Base-by-base conservation (phyloP, 2,113 vertebrate species). In the Catharus minimus region DNA sequence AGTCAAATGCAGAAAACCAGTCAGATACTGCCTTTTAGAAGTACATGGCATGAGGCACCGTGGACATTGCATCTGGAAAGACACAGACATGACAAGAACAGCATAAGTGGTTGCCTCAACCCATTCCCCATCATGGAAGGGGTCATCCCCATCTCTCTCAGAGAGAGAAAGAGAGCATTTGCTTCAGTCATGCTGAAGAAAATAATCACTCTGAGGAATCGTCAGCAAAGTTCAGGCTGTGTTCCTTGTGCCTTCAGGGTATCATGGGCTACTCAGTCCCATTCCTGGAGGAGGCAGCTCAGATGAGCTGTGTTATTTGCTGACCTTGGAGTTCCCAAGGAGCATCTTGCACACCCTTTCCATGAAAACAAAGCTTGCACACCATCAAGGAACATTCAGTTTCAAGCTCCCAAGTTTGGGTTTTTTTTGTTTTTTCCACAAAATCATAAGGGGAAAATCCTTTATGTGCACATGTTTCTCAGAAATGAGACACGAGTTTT, bases 201-300 rank as follows among this genome's bases (percentile, higher is more conserved):
- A 72, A 57, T 47, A 50, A 53, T 26, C 0, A 0, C n/a, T 68
- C 24, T 0, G 0, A 32, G 38, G 30, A 82, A 30, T 33, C 2
- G 5, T 32, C 64, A 41, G 55, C 32, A 28, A 56, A 75, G 14
- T 12, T 41, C 46, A 50, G 38, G 15, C 38, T 62, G 23, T 27
- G 20, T 15, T 61, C 20, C 43, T 26, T 75, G 14, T 38, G 36
- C 64, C 22, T 69, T 62, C 7, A 5, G 30, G 10, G 8, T 30
- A 14, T 8, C 26, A 13, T 0, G 3, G 33, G 13, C 27, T 19
- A 27, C 2, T 39, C 16, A 74, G n/a, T 38, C 52, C 36, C 41
- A 11, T 50, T 90, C 32, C 38, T 5, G 2, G 19, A 44, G 27
- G 7, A 74, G 36, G 24, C 43, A 92, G 5, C 36, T 5, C 3